Percentiles rank a stretch among this genome's conserved stretches.
Evolutionary conservation across 2,888 invertebrate genomes (phyloP).

Genomic region (Euclidia mi): DNA sequence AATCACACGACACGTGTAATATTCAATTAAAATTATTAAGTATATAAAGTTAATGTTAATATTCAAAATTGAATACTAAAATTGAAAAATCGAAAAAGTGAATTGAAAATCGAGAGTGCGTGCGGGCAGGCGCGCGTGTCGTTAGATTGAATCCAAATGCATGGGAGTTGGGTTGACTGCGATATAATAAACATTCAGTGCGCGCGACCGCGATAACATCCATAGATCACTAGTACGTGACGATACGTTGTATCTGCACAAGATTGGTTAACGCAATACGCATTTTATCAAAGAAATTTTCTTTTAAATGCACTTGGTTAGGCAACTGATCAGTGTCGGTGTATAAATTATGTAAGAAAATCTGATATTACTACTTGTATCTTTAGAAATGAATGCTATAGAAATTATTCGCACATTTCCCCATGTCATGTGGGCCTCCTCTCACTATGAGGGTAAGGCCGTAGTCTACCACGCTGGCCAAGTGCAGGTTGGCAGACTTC

Average conservation of each 20-base stretch:
- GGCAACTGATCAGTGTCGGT: too few species aligned
- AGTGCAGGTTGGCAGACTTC: too few species aligned
- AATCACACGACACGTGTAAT: slow-evolving; percentile 26
- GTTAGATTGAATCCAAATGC: slow-evolving; percentile 60
- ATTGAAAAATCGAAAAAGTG: neutral
- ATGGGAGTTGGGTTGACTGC: slow-evolving; percentile 44
- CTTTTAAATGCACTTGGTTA: too few species aligned
- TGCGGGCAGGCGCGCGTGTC: slow-evolving; percentile 56
- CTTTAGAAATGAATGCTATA: too few species aligned
- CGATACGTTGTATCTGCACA: slow-evolving; percentile 24
- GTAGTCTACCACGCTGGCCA: too few species aligned
- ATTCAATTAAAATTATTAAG: neutral
- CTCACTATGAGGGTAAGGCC: too few species aligned
- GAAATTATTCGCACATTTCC: too few species aligned
- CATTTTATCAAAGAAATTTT: neutral
- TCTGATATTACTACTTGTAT: too few species aligned
- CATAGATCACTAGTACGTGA: slow-evolving; percentile 45
- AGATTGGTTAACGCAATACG: neutral
- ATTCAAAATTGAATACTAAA: slow-evolving; percentile 5
- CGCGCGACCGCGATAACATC: slow-evolving; percentile 41
- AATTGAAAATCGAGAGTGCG: slow-evolving; percentile 16
- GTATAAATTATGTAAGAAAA: too few species aligned
- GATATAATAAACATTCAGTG: slow-evolving; percentile 58
- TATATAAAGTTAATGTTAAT: neutral
- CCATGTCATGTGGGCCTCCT: too few species aligned